phyloP scores from a whole-genome alignment of 2,113 vertebrate genomes.

The Malurus melanocephalus region DNA sequence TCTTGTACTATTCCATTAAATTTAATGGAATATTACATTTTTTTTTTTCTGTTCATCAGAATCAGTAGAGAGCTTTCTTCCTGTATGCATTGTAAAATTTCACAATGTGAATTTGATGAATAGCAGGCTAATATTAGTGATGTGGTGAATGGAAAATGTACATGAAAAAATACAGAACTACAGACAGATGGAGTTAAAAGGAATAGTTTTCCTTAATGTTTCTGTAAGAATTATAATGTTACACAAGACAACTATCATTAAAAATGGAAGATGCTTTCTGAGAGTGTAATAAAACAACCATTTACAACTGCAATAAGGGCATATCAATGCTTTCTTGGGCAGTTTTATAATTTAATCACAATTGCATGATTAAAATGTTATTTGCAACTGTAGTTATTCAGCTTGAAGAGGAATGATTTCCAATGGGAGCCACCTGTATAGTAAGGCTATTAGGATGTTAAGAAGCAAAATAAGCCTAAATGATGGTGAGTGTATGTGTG shows the following conservation, averaged over 20 bases:
- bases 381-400: background rate
- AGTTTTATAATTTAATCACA: background rate
- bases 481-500: background rate
- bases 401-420: background rate
- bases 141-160: background rate
- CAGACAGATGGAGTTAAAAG: background rate
- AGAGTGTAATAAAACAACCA: background rate
- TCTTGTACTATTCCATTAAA: background rate
- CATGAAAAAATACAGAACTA: background rate
- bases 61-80: background rate
- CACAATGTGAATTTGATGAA: background rate
- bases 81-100: background rate
- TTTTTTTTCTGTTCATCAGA: background rate
- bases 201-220: background rate
- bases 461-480: background rate
- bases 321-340: background rate
- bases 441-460: background rate
- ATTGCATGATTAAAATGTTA: background rate
- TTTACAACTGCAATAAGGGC: background rate
- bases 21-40: background rate
- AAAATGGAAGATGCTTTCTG: background rate
- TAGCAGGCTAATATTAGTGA: background rate
- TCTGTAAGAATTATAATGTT: background rate
- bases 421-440: background rate
- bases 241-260: background rate